phyloP scores from a whole-genome alignment of 2,888 invertebrate species.

The Mongoloraphidia duomilia region DNA sequence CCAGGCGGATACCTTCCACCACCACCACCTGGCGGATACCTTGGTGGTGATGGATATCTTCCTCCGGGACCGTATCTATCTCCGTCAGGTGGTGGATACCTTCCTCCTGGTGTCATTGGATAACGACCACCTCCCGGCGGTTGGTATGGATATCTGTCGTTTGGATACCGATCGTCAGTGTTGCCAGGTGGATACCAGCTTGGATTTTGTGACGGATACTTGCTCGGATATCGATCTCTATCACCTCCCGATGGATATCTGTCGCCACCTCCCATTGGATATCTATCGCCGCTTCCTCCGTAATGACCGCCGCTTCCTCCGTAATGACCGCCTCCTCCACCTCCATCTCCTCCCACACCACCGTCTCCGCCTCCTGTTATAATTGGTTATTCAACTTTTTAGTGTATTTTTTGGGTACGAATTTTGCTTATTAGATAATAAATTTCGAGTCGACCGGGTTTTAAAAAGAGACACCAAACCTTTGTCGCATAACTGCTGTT shows the following conservation, averaged over 20 bases:
- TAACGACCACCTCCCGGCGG: conserved; percentile 20
- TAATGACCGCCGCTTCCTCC: conserved; percentile 26
- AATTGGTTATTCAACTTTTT: background rate
- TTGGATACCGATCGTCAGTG: background rate
- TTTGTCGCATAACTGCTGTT: too few relatives aligned
- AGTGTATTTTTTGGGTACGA: too few relatives aligned
- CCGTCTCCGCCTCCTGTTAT: conserved; percentile 13
- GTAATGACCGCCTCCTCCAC: conserved; percentile 2
- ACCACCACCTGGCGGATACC: conserved; percentile 31
- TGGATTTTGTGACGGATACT: conserved; percentile 8
- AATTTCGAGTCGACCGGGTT: too few relatives aligned
- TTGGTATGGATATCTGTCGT: conserved; percentile 6
- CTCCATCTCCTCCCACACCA: conserved; percentile 15
- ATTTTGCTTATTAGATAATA: too few relatives aligned
- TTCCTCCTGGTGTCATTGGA: conserved; percentile 31
- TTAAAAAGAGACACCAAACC: too few relatives aligned
- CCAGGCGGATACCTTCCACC: conserved; percentile 20
- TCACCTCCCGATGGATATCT: conserved; percentile 25
- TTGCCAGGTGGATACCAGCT: conserved; percentile 2
- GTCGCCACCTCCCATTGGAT: conserved; percentile 22
- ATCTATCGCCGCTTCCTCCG: conserved; percentile 26
- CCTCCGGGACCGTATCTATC: conserved; percentile 21
- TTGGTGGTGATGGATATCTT: conserved; percentile 16
- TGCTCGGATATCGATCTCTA: conserved; percentile 29
- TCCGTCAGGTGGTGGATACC: conserved; percentile 35